Conservation (phyloP, 2,888 invertebrate genomes). For the Pandemis heparana region DNA sequence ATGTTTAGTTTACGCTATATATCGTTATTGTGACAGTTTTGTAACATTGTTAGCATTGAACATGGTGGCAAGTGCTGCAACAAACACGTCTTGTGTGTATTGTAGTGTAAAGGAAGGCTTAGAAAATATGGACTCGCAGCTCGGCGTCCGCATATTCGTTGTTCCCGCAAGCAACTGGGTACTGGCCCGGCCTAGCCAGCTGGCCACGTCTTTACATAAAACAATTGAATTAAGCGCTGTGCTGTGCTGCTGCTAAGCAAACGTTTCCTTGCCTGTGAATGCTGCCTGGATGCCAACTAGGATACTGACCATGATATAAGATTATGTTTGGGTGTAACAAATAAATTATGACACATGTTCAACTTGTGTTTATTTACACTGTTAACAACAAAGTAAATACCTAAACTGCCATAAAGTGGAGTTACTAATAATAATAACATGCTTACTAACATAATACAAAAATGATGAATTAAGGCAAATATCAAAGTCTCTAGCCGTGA, state of each 20-base stretch:
- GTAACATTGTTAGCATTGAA: no score
- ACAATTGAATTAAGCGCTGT: not conserved
- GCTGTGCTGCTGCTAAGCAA: not conserved
- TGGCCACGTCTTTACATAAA: no score
- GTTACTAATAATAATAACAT: not conserved
- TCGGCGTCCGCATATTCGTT: no score
- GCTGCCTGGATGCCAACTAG: not conserved
- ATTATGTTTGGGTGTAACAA: constrained; percentile 1
- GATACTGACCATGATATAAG: not conserved
- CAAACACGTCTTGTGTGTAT: no score
- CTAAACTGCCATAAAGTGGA: not conserved
- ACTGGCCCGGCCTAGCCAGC: no score
- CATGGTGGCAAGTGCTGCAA: no score
- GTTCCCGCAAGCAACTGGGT: no score
- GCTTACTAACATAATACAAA: not conserved
- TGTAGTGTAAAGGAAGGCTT: no score
- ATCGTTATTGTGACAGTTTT: no score
- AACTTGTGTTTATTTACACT: constrained; percentile 23
- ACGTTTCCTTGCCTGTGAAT: not conserved
- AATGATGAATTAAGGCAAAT: not conserved
- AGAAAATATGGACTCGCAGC: no score
- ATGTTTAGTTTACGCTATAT: no score
- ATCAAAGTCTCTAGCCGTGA: not conserved
- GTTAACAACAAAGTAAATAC: not conserved
- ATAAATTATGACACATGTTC: constrained; percentile 29